phyloP scores from a whole-genome alignment of 2,797 vertebrate species.

The Monodelphis domestica region DNA sequence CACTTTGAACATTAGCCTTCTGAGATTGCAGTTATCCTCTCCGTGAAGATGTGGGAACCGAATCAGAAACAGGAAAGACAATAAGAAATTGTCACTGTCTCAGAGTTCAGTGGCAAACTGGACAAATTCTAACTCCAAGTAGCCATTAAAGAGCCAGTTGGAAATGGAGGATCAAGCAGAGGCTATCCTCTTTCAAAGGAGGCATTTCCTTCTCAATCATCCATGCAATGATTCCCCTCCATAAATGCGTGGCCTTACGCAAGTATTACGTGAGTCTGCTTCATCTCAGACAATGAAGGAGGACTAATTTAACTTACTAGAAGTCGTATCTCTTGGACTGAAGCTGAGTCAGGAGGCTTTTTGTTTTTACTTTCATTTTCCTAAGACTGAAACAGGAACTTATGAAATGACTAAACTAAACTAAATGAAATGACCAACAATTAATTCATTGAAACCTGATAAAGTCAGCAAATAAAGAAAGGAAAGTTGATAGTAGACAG shows the following conservation, averaged over 20 bases:
- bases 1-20: background rate
- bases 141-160: background rate
- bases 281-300: too few relatives aligned
- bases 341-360: background rate
- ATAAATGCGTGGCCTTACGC: background rate
- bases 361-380: background rate
- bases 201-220: background rate
- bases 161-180: background rate
- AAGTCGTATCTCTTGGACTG: background rate
- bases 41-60: conserved; percentile 11
- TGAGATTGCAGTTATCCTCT: background rate
- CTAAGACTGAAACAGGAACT: background rate
- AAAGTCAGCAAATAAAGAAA: background rate
- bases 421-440: background rate
- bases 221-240: background rate
- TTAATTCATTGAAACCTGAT: background rate
- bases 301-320: too few relatives aligned
- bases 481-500: background rate
- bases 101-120: background rate
- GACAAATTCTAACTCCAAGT: background rate
- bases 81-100: background rate
- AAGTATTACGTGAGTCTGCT: background rate
- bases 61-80: background rate
- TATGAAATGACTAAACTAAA: too few relatives aligned
- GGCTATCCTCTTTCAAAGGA: background rate